A percentile compares a stretch with the other conserved stretches of the same genome.
phyloP scores from a whole-genome alignment of 2,113 vertebrate species.

The Crocuta crocuta region DNA sequence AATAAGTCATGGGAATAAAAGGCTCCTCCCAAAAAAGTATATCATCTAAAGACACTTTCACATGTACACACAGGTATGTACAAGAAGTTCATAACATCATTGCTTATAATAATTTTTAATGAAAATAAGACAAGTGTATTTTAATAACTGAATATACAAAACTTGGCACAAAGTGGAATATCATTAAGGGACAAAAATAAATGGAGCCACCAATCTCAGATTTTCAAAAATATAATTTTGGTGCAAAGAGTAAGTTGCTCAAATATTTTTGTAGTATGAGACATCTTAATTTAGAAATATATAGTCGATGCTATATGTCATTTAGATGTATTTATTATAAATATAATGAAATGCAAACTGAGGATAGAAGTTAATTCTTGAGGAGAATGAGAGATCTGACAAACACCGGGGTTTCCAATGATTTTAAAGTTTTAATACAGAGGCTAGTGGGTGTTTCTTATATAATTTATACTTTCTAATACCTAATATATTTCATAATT shows the following conservation, averaged over 20 bases:
- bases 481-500: background rate
- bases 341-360: background rate
- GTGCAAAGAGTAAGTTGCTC: background rate
- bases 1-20: background rate
- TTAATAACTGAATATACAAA: conserved; percentile 16
- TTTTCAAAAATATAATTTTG: background rate
- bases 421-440: conserved; percentile 22
- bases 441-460: background rate
- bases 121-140: background rate
- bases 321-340: background rate
- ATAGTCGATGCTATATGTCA: background rate
- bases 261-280: background rate
- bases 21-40: background rate
- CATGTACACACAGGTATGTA: background rate
- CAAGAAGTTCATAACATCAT: background rate
- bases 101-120: background rate
- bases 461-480: background rate
- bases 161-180: background rate
- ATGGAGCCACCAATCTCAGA: background rate
- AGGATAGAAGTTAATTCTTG: background rate
- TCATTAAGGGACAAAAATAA: background rate
- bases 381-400: background rate
- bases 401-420: background rate
- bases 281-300: background rate
- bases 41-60: background rate